These are phyloP conservation scores for Epirrhoe alternata DNA, from an alignment of 2,888 invertebrate genomes.

Conservation along the genomic window DNA sequence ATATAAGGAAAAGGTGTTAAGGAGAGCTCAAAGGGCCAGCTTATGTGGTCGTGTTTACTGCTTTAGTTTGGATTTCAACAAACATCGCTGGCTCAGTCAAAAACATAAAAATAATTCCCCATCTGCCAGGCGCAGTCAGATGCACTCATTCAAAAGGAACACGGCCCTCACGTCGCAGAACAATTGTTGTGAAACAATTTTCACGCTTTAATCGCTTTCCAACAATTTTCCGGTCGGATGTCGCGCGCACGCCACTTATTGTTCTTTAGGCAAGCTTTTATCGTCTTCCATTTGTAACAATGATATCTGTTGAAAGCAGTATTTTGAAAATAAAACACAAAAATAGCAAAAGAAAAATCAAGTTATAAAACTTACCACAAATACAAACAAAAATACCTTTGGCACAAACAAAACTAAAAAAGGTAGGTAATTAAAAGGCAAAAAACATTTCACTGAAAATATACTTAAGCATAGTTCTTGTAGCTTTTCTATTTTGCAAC, in stretches of 20 bases:
- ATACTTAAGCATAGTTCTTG: no score
- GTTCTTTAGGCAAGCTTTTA: slow-evolving; percentile 54
- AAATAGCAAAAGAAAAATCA: no score
- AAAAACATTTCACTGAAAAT: no score
- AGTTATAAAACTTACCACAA: no score
- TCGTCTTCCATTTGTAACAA: slow-evolving; percentile 19
- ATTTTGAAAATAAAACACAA: not conserved
- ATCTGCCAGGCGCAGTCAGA: slow-evolving; percentile 22
- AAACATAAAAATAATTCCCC: not conserved
- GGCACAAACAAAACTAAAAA: no score
- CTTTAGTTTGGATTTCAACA: no score
- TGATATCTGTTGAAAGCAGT: not conserved
- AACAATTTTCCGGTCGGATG: slow-evolving; percentile 63
- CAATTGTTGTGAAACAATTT: slow-evolving; percentile 69
- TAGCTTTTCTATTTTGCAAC: no score
- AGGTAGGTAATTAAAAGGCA: no score
- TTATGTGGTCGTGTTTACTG: no score
- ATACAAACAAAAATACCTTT: no score
- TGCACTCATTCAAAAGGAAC: slow-evolving; percentile 49
- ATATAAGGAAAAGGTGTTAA: no score
- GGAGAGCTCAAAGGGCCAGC: no score
- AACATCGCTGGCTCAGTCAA: not conserved
- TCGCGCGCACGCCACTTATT: slow-evolving; percentile 62
- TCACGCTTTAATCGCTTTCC: slow-evolving; percentile 65
- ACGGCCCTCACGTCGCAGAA: slow-evolving; percentile 49